Evolutionary conservation across 2,113 vertebrate species (phyloP), one percentile per base, ranked within the genome.

Genomic region (Carassius auratus): DNA sequence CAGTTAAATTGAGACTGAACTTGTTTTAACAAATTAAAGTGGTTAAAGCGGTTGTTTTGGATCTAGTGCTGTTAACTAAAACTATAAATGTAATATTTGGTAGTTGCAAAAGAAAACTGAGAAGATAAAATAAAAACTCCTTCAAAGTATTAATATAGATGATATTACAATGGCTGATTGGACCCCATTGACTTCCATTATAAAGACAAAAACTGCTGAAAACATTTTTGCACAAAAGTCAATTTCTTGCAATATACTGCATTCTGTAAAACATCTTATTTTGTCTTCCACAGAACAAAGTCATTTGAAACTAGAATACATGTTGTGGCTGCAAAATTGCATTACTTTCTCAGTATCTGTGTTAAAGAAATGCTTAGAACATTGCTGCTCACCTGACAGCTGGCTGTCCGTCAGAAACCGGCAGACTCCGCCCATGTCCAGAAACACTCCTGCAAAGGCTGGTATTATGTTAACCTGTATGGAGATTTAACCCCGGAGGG

Each of bases 401-500:
- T 86, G 92, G 86, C 86, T 91, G 75, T 81, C 89, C 75, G 93
- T 91, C 85, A 93, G 81, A 85, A 94, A 90, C 17, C 38, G 92
- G 89, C 98, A 99, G 81, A 96, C 92, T 85, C 93, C 95, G 30
- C 96, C 95, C 88, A 93, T 95, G 77, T 94, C 96, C 87, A 97
- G 97, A 91, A 98, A 96, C 0, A 96, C 95, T 83, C 93, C 91
- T 55, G 93, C 92, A 88, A 98, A 90, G 88, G 89, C 89, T 48
- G 97, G 96, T 57, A 98, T 86, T 61, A 94, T 84, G 87, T 98
- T 99, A 87, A 97, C 96, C 98, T 99, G 92, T 52, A 90, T 2
- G 1, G 55, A 92, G 90, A 86, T 21, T 48, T 15, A 36, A 55
- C 30, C 15, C 55, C 30, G 4, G 21, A n/a, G 77, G 17, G 33